Conservation (phyloP, 2,113 vertebrate species). For the Gallinago jamesoni region DNA sequence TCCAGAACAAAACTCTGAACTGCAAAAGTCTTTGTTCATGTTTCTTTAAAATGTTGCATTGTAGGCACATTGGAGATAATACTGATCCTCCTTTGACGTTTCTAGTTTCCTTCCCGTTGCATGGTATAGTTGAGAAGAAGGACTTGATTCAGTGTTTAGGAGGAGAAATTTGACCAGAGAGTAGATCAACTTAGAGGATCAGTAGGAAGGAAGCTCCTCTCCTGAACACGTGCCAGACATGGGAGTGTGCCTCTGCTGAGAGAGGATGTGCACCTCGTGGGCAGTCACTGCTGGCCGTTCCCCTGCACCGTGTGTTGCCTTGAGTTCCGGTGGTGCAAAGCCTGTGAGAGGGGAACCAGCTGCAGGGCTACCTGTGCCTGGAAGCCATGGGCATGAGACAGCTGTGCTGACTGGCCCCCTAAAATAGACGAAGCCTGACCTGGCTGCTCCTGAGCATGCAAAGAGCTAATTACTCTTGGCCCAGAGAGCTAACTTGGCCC, state of each 20-base stretch:
- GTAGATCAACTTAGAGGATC: not conserved
- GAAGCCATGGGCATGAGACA: not conserved
- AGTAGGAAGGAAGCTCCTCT: not conserved
- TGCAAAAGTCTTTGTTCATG: not conserved
- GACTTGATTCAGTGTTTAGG: not conserved
- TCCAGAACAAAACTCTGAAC: not conserved
- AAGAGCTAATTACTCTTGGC: not conserved
- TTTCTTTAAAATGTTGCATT: not conserved
- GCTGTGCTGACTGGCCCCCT: not conserved
- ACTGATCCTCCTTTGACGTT: not conserved
- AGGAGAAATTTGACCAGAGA: not conserved
- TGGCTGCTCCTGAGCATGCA: not conserved
- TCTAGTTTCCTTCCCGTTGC: not conserved
- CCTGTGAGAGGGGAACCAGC: accelerated
- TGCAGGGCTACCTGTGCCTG: accelerated
- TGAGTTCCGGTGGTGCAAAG: accelerated
- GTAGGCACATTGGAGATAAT: not conserved
- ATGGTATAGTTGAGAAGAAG: not conserved
- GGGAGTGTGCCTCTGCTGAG: not conserved
- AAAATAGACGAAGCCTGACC: not conserved
- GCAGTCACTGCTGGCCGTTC: not conserved
- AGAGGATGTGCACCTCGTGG: accelerated
- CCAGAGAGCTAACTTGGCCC: not conserved
- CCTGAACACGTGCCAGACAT: accelerated
- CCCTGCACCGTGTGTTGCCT: not conserved